Conservation (phyloP, 1,140 invertebrate genomes). For the Drosophila nannoptera region DNA sequence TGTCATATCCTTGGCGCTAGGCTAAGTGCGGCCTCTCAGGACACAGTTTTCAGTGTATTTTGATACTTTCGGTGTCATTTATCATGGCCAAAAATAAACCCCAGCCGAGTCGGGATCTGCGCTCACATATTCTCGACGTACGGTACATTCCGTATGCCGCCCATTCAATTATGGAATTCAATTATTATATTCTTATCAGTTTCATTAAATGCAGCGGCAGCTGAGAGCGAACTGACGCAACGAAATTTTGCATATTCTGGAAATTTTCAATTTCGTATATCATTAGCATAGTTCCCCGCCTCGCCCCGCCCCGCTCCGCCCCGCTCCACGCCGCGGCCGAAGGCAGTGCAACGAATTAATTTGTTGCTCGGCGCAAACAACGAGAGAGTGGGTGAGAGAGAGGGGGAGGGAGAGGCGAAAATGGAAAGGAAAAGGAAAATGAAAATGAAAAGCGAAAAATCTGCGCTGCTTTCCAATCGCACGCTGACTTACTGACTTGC, state of each 20-base stretch:
- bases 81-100: constrained; percentile 72
- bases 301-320: not conserved
- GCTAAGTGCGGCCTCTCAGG: constrained; percentile 49
- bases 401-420: not conserved
- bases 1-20: constrained; percentile 54
- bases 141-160: not conserved
- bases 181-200: not conserved
- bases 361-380: constrained; percentile 53
- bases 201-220: not conserved
- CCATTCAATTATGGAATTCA: not conserved
- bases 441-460: constrained; percentile 56
- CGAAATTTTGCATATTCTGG: constrained; percentile 58
- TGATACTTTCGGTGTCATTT: constrained; percentile 74
- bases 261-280: constrained; percentile 71
- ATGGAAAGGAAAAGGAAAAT: constrained; percentile 17
- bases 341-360: constrained; percentile 69
- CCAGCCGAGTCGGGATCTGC: constrained; percentile 15
- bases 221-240: constrained; percentile 12
- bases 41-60: constrained; percentile 57
- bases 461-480: constrained; percentile 69
- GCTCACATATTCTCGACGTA: not conserved
- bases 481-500: constrained; percentile 65
- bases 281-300: constrained; percentile 68
- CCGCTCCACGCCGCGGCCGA: not conserved
- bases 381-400: too few species aligned